A percentile compares a stretch with the other conserved stretches of the same genome.
phyloP scores from a whole-genome alignment of 2,113 vertebrate genomes.

The Podilymbus podiceps region DNA sequence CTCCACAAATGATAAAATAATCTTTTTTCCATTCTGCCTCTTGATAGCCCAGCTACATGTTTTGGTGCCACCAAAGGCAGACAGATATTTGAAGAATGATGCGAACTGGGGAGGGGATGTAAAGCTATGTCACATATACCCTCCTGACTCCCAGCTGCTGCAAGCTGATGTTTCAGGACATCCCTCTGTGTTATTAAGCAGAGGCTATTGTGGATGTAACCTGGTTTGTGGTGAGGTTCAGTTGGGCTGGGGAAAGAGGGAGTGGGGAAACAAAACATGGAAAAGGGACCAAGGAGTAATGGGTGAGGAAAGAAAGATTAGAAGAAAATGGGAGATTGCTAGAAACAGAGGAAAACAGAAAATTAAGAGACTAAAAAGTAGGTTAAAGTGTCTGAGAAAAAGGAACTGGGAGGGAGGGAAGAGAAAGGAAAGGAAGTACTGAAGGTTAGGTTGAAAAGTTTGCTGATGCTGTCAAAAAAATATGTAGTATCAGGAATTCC shows the following conservation, averaged over 20 bases:
- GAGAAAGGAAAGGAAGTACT: background rate
- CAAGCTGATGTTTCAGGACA: background rate
- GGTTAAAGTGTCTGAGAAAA: background rate
- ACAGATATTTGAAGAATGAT: background rate
- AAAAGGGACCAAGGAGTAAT: background rate
- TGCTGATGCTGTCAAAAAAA: conserved; percentile 41
- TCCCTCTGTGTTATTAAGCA: background rate
- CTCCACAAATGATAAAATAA: background rate
- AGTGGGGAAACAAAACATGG: background rate
- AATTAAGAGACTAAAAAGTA: background rate
- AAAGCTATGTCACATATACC: background rate
- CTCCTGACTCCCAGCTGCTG: background rate
- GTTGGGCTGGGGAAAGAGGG: background rate
- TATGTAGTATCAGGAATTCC: conserved; percentile 54
- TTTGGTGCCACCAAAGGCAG: background rate
- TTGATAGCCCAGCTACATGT: background rate
- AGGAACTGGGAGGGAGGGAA: background rate
- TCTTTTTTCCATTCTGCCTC: background rate
- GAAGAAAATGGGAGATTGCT: background rate
- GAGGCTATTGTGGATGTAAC: background rate
- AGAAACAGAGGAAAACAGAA: background rate
- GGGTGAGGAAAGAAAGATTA: background rate
- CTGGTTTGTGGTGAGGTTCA: background rate
- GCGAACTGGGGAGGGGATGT: background rate
- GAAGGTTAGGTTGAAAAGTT: conserved; percentile 29